Evolutionary conservation across 2,888 invertebrate species (phyloP).

Genomic region (Clanis bilineata): DNA sequence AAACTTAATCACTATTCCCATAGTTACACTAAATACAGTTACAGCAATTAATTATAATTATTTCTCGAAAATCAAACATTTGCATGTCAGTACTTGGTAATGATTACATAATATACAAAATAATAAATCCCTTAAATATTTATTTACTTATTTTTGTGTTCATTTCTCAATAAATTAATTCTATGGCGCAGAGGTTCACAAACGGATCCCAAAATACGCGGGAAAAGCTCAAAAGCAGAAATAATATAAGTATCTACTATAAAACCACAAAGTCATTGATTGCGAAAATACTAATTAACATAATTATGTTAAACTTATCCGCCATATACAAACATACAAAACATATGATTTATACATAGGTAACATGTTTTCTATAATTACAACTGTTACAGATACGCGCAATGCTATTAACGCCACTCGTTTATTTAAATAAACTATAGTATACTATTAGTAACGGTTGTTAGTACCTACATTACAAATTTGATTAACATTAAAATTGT

Average conservation of each 20-base stretch:
- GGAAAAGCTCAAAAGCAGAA: not conserved
- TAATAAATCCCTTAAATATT: not conserved
- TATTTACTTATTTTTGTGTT: not conserved
- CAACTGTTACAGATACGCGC: not conserved
- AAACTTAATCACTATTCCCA: not conserved
- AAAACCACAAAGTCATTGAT: not conserved
- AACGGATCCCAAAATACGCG: not conserved
- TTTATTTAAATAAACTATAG: not conserved
- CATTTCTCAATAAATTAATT: not conserved
- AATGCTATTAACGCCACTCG: not conserved
- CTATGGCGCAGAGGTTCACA: not conserved
- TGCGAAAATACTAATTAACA: not conserved
- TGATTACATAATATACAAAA: not conserved
- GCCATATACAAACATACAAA: constrained; percentile 26
- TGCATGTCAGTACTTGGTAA: not conserved
- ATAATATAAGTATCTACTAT: not conserved
- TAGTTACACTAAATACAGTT: not conserved
- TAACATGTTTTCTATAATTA: constrained; percentile 9
- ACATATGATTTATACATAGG: constrained; percentile 16
- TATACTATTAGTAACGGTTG: not conserved
- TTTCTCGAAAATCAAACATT: not conserved
- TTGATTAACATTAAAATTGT: not conserved
- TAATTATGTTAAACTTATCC: constrained; percentile 1
- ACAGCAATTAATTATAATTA: not conserved
- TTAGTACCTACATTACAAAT: constrained; percentile 1